A percentile compares a stretch with the other conserved stretches of the same genome.
Conservation (phyloP, 2,888 invertebrate genomes). For the Hyposoter dolosus region DNA sequence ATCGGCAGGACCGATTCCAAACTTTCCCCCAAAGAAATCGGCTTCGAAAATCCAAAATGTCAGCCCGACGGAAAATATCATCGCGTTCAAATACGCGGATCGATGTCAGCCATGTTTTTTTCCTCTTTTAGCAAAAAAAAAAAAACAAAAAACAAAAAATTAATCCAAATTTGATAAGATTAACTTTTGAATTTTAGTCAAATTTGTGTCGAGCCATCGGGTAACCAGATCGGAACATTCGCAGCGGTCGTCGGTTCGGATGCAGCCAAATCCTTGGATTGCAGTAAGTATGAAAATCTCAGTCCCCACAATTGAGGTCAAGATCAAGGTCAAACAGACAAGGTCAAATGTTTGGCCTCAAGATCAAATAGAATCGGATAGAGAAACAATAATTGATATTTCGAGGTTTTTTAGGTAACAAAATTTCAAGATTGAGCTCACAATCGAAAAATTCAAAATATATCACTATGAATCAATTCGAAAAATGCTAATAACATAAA, state of each 20-base stretch:
- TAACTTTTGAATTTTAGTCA: conserved; percentile 84
- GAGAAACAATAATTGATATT: not conserved
- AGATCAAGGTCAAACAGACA: not conserved
- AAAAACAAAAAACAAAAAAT: no score
- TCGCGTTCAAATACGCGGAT: conserved; percentile 83
- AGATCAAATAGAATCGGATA: no score
- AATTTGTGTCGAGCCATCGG: conserved; percentile 87
- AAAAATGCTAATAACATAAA: not conserved
- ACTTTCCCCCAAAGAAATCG: not conserved
- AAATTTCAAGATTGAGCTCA: conserved; percentile 1
- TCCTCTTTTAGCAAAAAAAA: not conserved
- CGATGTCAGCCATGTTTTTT: conserved; percentile 74
- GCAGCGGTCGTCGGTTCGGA: conserved; percentile 83
- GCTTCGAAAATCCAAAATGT: conserved; percentile 82
- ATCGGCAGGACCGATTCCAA: conserved; percentile 60
- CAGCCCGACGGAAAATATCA: conserved; percentile 86
- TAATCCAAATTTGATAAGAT: not conserved
- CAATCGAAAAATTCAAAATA: not conserved
- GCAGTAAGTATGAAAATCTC: conserved; percentile 86
- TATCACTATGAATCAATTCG: not conserved
- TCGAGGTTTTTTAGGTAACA: not conserved
- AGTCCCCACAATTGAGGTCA: not conserved
- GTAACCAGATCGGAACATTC: conserved; percentile 86
- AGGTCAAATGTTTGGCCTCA: not conserved
- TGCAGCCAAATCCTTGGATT: conserved; percentile 86